Conservation (phyloP, 2,113 vertebrate species). For the Silurus asotus region DNA sequence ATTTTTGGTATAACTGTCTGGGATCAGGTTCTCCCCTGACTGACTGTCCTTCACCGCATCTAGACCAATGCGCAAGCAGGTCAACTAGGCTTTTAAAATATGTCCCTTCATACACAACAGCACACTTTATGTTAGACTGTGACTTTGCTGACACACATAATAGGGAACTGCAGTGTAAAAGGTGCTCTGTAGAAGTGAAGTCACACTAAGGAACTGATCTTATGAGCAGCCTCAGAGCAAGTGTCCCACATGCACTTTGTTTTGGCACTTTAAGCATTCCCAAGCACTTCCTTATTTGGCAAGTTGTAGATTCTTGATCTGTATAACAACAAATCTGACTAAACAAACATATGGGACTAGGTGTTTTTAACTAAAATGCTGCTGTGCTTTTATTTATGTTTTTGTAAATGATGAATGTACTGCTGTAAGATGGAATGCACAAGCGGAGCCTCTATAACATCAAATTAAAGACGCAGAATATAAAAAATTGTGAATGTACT, state of each 20-base stretch:
- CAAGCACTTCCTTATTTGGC: constrained; percentile 42
- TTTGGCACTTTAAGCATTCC: constrained; percentile 48
- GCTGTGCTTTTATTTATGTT: constrained; percentile 11
- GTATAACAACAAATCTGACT: constrained; percentile 16
- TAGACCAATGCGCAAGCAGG: not conserved
- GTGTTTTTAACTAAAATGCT: constrained; percentile 2
- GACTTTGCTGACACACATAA: not conserved
- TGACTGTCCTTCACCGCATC: not conserved
- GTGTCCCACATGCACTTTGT: constrained; percentile 27
- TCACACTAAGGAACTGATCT: not conserved
- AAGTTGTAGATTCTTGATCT: constrained; percentile 31
- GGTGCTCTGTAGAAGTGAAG: not conserved
- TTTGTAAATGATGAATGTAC: constrained; percentile 16
- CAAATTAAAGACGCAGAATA: not conserved
- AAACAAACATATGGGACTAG: not conserved
- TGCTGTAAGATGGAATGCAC: constrained; percentile 12
- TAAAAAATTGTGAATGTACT: not conserved
- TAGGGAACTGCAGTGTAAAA: not conserved
- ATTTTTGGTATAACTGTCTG: not conserved
- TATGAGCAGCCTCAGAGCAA: constrained; percentile 25
- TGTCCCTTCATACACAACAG: not conserved
- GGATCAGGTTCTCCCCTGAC: not conserved
- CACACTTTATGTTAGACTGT: not conserved
- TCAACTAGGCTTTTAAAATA: not conserved
- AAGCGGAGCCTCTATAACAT: not conserved